Evolutionary conservation across 2,797 vertebrate genomes (phyloP).

Genomic region (Sarcoramphus papa): DNA sequence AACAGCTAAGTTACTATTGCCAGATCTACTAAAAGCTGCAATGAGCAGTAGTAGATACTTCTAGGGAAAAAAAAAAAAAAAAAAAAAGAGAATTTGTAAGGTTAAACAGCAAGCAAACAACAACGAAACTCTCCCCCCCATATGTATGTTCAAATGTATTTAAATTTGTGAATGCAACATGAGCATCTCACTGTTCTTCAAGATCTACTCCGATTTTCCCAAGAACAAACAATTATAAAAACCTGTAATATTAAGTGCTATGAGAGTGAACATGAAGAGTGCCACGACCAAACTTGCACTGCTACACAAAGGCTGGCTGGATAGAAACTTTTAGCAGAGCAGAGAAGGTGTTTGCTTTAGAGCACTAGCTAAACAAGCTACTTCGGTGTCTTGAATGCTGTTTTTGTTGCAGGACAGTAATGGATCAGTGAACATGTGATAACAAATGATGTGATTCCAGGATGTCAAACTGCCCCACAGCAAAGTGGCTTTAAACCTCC

Average conservation of each 20-base stretch:
- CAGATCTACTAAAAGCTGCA: neutral
- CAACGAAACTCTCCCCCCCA: neutral
- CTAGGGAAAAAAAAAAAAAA: neutral
- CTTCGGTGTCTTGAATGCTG: conserved; percentile 6
- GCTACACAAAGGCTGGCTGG: neutral
- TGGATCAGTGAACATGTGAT: neutral
- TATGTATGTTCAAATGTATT: neutral
- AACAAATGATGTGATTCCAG: conserved; percentile 6
- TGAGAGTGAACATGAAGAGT: neutral
- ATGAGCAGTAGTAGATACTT: neutral
- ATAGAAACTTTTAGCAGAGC: neutral
- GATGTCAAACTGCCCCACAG: neutral
- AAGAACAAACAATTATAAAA: neutral
- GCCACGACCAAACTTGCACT: neutral
- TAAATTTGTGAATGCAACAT: neutral
- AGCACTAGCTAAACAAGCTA: neutral
- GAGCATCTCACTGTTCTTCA: neutral
- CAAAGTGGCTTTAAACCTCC: neutral
- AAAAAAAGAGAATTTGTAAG: neutral
- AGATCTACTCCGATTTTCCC: neutral
- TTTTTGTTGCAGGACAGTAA: conserved; percentile 22
- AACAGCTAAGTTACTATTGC: neutral
- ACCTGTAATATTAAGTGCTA: neutral
- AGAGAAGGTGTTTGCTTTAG: neutral
- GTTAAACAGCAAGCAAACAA: neutral